These are phyloP conservation scores for Lasioglossum oenotherae DNA, from an alignment of 2,888 invertebrate species.

Conservation along the genomic window DNA sequence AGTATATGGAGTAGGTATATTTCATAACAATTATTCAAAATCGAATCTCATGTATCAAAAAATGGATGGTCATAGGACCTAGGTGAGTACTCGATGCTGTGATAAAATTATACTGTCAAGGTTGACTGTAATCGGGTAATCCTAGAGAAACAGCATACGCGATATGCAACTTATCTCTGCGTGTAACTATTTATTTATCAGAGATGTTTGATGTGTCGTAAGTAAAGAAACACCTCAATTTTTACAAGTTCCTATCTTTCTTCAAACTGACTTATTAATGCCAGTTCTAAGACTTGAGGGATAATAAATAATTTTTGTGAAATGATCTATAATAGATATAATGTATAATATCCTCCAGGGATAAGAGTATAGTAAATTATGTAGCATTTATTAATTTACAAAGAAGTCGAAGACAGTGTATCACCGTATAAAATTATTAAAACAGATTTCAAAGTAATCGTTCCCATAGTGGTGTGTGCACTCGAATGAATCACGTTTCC, in stretches of 20 bases:
- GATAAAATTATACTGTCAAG: not conserved
- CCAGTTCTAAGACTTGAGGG: not conserved
- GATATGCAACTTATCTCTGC: not conserved
- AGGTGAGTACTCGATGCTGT: not conserved
- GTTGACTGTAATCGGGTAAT: not conserved
- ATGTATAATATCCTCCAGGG: too few species aligned
- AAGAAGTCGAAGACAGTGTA: not conserved
- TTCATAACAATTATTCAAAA: not conserved
- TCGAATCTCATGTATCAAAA: not conserved
- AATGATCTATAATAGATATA: not conserved
- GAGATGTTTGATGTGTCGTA: not conserved
- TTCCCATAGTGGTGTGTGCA: not conserved
- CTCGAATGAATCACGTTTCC: constrained; percentile 41
- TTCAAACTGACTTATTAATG: too few species aligned
- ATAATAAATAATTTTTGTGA: not conserved
- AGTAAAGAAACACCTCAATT: not conserved
- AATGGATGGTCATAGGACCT: too few species aligned
- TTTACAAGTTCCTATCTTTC: too few species aligned
- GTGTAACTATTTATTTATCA: not conserved
- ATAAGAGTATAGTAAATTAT: too few species aligned
- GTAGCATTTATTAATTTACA: not conserved
- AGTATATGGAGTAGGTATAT: too few species aligned
- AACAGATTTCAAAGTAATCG: not conserved
- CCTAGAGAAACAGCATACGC: not conserved
- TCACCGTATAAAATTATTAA: not conserved